phyloP scores from a whole-genome alignment of 2,888 invertebrate species.

The Cerceris ruficornis region DNA sequence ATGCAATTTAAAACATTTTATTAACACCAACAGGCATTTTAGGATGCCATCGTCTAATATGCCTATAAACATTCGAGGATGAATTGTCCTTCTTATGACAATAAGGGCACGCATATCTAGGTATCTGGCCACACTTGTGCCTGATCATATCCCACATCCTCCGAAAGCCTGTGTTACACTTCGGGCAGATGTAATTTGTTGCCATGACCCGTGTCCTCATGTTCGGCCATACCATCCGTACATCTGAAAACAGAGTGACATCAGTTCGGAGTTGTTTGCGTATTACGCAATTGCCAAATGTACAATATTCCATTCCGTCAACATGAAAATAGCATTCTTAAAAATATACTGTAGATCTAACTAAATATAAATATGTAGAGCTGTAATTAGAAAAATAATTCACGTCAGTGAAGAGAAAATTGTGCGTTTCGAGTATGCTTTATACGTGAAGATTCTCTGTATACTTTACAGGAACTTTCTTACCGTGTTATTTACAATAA shows the following conservation, averaged over 20 bases:
- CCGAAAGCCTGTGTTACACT: slow-evolving; percentile 77
- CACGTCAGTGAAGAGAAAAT: too few relatives aligned
- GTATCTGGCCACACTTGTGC: slow-evolving; percentile 80
- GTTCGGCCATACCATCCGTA: slow-evolving; percentile 48
- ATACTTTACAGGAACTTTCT: too few relatives aligned
- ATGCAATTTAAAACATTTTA: slow-evolving; percentile 74
- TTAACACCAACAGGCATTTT: slow-evolving; percentile 74
- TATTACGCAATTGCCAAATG: too few relatives aligned
- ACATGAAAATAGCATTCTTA: too few relatives aligned
- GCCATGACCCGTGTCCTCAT: slow-evolving; percentile 44
- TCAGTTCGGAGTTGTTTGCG: slow-evolving; percentile 33
- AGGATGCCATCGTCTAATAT: slow-evolving; percentile 80
- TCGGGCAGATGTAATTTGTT: slow-evolving; percentile 74
- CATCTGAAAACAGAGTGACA: slow-evolving; percentile 68
- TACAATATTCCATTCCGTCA: too few relatives aligned
- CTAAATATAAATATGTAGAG: too few relatives aligned
- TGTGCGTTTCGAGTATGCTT: too few relatives aligned
- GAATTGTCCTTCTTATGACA: slow-evolving; percentile 81
- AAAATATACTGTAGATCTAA: too few relatives aligned
- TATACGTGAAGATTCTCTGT: too few relatives aligned
- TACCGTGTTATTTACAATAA: too few relatives aligned
- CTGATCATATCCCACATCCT: slow-evolving; percentile 78
- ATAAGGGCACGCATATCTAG: slow-evolving; percentile 80
- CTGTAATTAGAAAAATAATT: too few relatives aligned
- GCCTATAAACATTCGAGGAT: slow-evolving; percentile 79